Conservation (phyloP, 2,113 vertebrate species). For the Hypomesus transpacificus region DNA sequence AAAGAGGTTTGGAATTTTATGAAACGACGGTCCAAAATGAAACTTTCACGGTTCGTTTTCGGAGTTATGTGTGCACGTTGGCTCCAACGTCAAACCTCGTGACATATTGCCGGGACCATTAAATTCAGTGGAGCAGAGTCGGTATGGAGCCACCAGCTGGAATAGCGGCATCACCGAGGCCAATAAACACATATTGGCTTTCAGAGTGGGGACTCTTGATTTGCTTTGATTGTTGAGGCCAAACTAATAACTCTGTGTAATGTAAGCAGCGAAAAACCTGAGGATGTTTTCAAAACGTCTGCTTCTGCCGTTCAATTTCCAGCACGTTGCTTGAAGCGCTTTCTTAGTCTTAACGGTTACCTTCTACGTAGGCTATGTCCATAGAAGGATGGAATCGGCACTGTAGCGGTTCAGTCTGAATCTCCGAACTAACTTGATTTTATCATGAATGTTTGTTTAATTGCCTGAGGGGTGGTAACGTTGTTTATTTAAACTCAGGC, state of each 20-base stretch:
- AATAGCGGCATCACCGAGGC: constrained; percentile 20
- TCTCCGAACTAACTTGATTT: background rate
- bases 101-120: constrained; percentile 12
- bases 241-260: constrained; percentile 34
- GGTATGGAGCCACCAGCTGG: constrained; percentile 19
- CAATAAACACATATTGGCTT: constrained; percentile 37
- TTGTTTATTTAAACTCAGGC: constrained; percentile 17
- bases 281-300: constrained; percentile 27
- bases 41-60: constrained; percentile 15
- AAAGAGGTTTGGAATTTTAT: constrained; percentile 1
- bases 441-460: constrained; percentile 8
- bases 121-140: constrained; percentile 24
- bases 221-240: constrained; percentile 28
- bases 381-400: background rate
- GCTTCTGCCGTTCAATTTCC: constrained; percentile 14
- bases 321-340: constrained; percentile 1
- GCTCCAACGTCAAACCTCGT: constrained; percentile 3
- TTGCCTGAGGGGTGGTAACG: background rate
- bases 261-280: constrained; percentile 25
- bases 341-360: constrained; percentile 2
- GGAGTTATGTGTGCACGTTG: constrained; percentile 3
- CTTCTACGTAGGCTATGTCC: background rate
- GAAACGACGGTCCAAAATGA: constrained; percentile 6
- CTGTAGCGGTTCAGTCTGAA: background rate
- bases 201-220: constrained; percentile 22